Evolutionary conservation across 2,797 vertebrate species (phyloP), one percentile per base, ranked within the genome.

Genomic region (Xenentodon cancila): DNA sequence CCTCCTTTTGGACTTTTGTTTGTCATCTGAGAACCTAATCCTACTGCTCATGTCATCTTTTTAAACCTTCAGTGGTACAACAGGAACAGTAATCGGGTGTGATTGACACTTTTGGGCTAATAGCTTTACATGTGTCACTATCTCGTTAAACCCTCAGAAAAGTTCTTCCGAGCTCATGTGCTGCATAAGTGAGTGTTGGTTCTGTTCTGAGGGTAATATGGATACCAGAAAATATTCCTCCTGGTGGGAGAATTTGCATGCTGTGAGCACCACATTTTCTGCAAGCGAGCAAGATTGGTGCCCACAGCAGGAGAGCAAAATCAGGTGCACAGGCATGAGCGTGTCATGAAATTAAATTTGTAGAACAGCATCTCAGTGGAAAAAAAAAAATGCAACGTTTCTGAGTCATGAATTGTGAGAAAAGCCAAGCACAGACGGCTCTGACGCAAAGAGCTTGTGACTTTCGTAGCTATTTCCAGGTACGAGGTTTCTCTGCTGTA

Each of bases 51-150:
- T 20, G 42, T 58, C 64, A 59, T 60, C 62, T 71, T 66, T 63
- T 61, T 40, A 58, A 74, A 78, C 50, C 44, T 76, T 62, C 59
- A 52, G 40, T 44, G 20, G 55, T 64, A 53, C 22, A 69, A 73
- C 71, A 64, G 73, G 56, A 68, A 64, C 71, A 79, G 72, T 71
- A 81, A 85, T 75, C 64, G 60, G 46, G 43, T 44, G 34, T 64
- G 80, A 86, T 16, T 79, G 77, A 86, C 59, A 46, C 50, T 59
- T 65, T 53, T 16, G 1, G 43, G 32, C 53, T 59, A 55, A 79
- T 85, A 73, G 72, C 48, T 74, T 80, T 75, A 60, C 46, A 73
- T 77, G 69, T 74, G 67, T 71, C 78, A 68, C 70, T 55, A 73
- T 52, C 53, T 32, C 11, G 60, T 59, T 70, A 79, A 78, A 79